Evolutionary conservation across 2,888 invertebrate species (phyloP).

Genomic region (Thera obeliscata): DNA sequence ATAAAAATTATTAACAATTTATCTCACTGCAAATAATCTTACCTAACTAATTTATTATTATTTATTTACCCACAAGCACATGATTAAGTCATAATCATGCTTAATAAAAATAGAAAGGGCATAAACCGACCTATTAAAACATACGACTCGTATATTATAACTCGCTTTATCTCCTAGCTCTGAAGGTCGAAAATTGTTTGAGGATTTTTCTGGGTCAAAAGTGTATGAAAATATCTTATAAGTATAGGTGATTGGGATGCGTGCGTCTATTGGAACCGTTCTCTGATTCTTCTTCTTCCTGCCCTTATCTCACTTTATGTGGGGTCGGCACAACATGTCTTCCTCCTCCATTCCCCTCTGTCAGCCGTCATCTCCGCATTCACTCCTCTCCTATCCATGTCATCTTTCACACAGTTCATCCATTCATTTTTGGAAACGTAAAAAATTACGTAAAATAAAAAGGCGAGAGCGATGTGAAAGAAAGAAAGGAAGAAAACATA

Average conservation of each 20-base stretch:
- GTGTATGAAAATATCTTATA: constrained; percentile 34
- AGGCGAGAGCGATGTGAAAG: too few species aligned
- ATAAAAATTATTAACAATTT: too few species aligned
- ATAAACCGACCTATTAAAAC: constrained; percentile 6
- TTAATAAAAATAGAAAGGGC: constrained; percentile 26
- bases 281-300: not conserved
- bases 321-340: too few species aligned
- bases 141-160: not conserved
- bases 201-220: constrained; percentile 33
- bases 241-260: constrained; percentile 22
- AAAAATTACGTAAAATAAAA: too few species aligned
- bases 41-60: constrained; percentile 9
- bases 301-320: too few species aligned
- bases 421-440: too few species aligned
- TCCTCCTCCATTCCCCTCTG: too few species aligned
- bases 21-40: not conserved
- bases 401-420: too few species aligned
- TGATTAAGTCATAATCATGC: constrained; percentile 17
- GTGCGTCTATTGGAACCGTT: constrained; percentile 35
- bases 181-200: constrained; percentile 26
- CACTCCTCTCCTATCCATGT: too few species aligned
- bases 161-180: constrained; percentile 3
- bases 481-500: too few species aligned
- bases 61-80: constrained; percentile 24
- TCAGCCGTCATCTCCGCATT: too few species aligned